Conservation (phyloP, 2,113 vertebrate species). For the Glaucidium brasilianum region DNA sequence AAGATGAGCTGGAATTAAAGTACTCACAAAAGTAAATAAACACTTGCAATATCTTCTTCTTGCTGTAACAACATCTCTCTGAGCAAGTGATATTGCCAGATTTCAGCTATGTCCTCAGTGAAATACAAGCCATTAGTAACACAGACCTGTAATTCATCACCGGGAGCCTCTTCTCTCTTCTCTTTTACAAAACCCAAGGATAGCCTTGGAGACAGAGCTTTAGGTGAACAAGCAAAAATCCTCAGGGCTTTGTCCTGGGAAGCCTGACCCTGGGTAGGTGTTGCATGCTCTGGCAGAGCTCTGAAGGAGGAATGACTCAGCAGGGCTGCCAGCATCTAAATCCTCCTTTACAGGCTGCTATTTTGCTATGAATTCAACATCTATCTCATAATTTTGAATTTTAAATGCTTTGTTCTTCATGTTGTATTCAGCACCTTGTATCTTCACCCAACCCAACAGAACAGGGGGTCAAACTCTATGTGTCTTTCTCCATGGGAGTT, state of each 20-base stretch:
- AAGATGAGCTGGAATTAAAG: not conserved
- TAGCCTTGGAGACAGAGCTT: not conserved
- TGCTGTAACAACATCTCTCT: not conserved
- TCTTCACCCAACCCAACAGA: not conserved
- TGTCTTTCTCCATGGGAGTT: not conserved
- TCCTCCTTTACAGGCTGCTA: not conserved
- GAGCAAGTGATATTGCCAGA: not conserved
- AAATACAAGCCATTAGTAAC: not conserved
- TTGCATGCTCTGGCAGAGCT: not conserved
- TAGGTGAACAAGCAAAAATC: not conserved
- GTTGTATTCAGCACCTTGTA: not conserved
- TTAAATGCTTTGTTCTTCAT: not conserved
- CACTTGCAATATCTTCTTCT: not conserved
- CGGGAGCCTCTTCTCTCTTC: not conserved
- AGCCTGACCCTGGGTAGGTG: not conserved
- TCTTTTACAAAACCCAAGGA: not conserved
- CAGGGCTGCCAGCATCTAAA: not conserved
- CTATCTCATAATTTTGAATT: not conserved
- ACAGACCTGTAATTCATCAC: not conserved
- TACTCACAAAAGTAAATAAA: not conserved
- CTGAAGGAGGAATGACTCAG: not conserved
- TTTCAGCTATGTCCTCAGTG: not conserved
- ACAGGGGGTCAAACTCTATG: fast-evolving
- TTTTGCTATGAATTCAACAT: not conserved
- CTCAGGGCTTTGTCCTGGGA: not conserved